Evolutionary conservation across 2,888 invertebrate species (phyloP).

Genomic region (Theodoxus fluviatilis): DNA sequence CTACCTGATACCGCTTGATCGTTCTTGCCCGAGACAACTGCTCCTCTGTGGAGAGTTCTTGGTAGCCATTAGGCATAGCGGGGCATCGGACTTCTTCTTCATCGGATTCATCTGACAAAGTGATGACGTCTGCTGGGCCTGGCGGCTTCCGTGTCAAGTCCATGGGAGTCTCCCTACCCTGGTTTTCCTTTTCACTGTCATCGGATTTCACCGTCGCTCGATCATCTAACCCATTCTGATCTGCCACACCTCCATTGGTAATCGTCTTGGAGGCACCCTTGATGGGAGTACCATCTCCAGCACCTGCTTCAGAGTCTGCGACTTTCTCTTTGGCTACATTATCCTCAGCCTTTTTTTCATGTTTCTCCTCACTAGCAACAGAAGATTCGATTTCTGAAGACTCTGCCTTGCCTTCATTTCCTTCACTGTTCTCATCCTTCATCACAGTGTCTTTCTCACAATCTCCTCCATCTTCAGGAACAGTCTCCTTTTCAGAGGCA

Average conservation of each 20-base stretch:
- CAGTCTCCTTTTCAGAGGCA: too few species aligned
- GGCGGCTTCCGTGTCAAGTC: slow-evolving; percentile 54
- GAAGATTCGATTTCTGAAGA: too few species aligned
- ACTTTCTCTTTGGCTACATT: slow-evolving; percentile 10
- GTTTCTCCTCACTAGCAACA: too few species aligned
- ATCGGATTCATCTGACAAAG: slow-evolving; percentile 54
- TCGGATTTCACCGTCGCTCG: slow-evolving; percentile 38
- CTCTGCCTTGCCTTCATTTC: not conserved
- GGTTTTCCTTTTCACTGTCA: slow-evolving; percentile 58
- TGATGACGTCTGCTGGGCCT: slow-evolving; percentile 46
- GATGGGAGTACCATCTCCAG: not conserved
- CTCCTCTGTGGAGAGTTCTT: too few species aligned
- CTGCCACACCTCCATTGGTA: slow-evolving; percentile 19
- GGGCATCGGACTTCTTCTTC: too few species aligned
- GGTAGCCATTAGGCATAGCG: too few species aligned
- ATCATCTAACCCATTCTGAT: slow-evolving; percentile 23
- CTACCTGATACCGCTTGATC: too few species aligned
- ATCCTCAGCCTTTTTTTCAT: not conserved
- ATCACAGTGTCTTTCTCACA: too few species aligned
- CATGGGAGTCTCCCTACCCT: slow-evolving; percentile 42
- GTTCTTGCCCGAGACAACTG: too few species aligned
- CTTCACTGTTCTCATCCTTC: not conserved
- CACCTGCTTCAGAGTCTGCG: slow-evolving; percentile 7
- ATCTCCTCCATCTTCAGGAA: too few species aligned
- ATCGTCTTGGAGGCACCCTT: slow-evolving; percentile 13